Percentiles rank a stretch among this genome's conserved stretches.
phyloP scores from a whole-genome alignment of 2,888 invertebrate genomes.

The Tenthredo amoena region DNA sequence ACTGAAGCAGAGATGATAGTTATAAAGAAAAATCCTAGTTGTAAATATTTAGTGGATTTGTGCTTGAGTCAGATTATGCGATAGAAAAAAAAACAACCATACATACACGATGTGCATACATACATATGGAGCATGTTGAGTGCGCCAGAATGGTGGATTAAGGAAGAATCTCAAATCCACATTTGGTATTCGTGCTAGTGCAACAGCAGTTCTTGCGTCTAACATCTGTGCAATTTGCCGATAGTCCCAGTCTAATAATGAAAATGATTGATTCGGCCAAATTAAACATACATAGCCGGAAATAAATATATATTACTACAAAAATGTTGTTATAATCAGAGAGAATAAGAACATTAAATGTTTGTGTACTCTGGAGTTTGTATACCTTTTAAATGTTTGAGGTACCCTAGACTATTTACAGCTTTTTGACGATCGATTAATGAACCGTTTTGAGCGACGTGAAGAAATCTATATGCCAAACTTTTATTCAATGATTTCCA shows the following conservation, averaged over 20 bases:
- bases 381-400: slow-evolving; percentile 83
- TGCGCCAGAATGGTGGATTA: slow-evolving; percentile 82
- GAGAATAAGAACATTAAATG: background rate
- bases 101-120: slow-evolving; percentile 66
- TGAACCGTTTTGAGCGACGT: slow-evolving; percentile 84
- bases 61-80: background rate
- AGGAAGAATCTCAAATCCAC: slow-evolving; percentile 88
- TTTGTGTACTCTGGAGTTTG: slow-evolving; percentile 6
- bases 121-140: slow-evolving; percentile 77
- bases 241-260: slow-evolving; percentile 81
- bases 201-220: slow-evolving; percentile 87
- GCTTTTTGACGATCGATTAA: slow-evolving; percentile 83
- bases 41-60: background rate
- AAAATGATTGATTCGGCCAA: slow-evolving; percentile 40
- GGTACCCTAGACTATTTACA: slow-evolving; percentile 82
- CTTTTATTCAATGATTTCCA: slow-evolving; percentile 84
- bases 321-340: slow-evolving; percentile 10
- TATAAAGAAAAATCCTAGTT: background rate
- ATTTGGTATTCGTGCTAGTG: slow-evolving; percentile 86
- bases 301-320: background rate
- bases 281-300: background rate
- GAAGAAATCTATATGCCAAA: slow-evolving; percentile 84
- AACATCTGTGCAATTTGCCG: slow-evolving; percentile 89
- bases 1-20: slow-evolving; percentile 21
- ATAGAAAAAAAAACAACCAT: slow-evolving; percentile 60